phyloP scores from a whole-genome alignment of 2,888 invertebrate species.

The Pomacea canaliculata region DNA sequence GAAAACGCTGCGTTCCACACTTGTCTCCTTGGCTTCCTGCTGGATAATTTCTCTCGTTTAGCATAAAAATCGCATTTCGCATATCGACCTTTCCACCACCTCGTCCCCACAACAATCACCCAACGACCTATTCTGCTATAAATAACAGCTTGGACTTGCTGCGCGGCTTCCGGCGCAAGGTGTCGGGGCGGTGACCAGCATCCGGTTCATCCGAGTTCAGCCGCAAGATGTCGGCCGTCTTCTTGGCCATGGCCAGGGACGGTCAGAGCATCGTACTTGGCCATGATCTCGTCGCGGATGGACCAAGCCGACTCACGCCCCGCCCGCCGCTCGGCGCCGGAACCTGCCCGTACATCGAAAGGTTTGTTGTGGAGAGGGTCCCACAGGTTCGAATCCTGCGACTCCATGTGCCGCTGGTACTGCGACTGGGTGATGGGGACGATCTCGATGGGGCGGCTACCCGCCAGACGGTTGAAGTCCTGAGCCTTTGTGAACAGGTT shows the following conservation, averaged over 20 bases:
- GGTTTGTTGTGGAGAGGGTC: conserved; percentile 23
- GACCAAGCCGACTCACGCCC: conserved; percentile 19
- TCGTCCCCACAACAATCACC: too few relatives aligned
- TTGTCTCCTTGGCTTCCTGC: too few relatives aligned
- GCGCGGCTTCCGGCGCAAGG: conserved; percentile 13
- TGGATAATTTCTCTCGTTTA: too few relatives aligned
- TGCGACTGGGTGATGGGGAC: conserved; percentile 23
- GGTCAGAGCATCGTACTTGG: conserved; percentile 26
- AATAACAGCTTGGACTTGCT: conserved; percentile 20
- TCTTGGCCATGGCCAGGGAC: conserved; percentile 27
- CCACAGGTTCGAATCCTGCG: background rate
- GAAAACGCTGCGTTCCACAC: too few relatives aligned
- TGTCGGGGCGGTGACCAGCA: conserved; percentile 19
- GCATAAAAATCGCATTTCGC: too few relatives aligned
- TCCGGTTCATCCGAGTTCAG: background rate
- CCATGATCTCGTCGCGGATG: conserved; percentile 26
- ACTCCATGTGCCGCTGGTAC: conserved; percentile 24
- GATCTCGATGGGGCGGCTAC: conserved; percentile 17
- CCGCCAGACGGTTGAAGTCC: conserved; percentile 5
- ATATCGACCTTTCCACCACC: too few relatives aligned
- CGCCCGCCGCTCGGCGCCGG: background rate
- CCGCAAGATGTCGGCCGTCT: conserved; percentile 24
- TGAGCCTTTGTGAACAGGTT: background rate
- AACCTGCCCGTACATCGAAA: conserved; percentile 12
- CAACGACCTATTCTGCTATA: conserved; percentile 14